These are phyloP conservation scores for Colinus virginianus DNA, from an alignment of 2,113 vertebrate genomes.

Conservation along the genomic window DNA sequence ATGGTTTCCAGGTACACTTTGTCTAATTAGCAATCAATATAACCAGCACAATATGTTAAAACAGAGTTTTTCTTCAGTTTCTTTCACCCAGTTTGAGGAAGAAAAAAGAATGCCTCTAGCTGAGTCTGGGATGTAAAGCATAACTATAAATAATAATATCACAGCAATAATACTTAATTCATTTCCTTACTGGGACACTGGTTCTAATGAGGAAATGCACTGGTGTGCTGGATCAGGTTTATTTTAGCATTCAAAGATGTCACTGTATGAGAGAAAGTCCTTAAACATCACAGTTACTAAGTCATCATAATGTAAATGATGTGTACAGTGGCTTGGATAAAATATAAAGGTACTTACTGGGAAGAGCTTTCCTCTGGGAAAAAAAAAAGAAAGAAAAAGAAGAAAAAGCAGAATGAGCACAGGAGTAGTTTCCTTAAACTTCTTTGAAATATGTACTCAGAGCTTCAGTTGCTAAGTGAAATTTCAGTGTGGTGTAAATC, in stretches of 20 bases:
- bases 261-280: not conserved
- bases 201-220: not conserved
- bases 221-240: not conserved
- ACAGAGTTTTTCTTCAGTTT: not conserved
- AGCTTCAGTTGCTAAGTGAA: not conserved
- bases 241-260: not conserved
- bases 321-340: not conserved
- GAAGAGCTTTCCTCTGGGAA: conserved; percentile 75
- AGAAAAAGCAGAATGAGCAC: not conserved
- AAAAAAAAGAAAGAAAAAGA: not conserved
- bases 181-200: not conserved
- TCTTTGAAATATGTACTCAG: not conserved
- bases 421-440: not conserved
- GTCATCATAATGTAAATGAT: not conserved
- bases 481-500: not conserved
- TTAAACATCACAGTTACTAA: not conserved
- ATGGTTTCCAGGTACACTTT: not conserved
- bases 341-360: conserved; percentile 78
- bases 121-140: not conserved
- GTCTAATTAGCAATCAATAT: not conserved
- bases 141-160: not conserved
- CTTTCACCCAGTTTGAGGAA: not conserved
- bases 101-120: not conserved
- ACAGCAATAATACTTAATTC: not conserved
- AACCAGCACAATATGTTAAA: not conserved